Evolutionary conservation across 2,797 vertebrate genomes (phyloP).

Genomic region (Gallinago stenura): DNA sequence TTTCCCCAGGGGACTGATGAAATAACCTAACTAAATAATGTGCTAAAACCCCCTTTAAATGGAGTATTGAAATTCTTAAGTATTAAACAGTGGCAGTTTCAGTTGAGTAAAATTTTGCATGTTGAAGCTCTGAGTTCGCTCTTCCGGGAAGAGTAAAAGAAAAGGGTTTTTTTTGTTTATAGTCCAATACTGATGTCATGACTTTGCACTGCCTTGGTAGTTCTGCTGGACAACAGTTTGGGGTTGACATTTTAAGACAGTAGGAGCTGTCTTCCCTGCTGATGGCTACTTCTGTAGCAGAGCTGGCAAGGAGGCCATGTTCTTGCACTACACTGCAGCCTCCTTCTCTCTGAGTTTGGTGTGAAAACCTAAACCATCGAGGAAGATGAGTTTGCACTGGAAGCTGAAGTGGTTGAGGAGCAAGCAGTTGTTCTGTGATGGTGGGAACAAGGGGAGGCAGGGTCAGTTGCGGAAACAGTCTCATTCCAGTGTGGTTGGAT

Average conservation of each 20-base stretch:
- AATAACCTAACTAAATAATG: background rate
- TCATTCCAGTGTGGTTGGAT: background rate
- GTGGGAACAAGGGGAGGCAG: background rate
- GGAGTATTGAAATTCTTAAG: background rate
- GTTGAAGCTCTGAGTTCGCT: background rate
- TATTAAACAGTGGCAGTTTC: background rate
- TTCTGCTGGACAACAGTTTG: background rate
- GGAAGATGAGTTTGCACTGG: background rate
- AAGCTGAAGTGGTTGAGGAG: background rate
- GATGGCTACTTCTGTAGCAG: background rate
- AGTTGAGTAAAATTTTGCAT: background rate
- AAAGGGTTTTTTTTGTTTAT: background rate
- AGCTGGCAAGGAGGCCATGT: background rate
- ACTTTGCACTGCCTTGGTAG: background rate
- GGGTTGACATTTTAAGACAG: background rate
- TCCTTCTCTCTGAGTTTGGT: background rate
- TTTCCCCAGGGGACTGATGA: background rate
- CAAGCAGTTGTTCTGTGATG: fast-evolving
- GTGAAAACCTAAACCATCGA: background rate
- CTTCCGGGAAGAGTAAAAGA: background rate
- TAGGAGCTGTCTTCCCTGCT: background rate
- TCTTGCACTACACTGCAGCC: background rate
- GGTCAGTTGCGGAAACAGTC: background rate
- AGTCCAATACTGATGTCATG: background rate
- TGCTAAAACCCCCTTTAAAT: background rate